Evolutionary conservation across 2,888 invertebrate genomes (phyloP), one percentile per base, ranked within the genome.

Genomic region (Acrocyrtus sp.): DNA sequence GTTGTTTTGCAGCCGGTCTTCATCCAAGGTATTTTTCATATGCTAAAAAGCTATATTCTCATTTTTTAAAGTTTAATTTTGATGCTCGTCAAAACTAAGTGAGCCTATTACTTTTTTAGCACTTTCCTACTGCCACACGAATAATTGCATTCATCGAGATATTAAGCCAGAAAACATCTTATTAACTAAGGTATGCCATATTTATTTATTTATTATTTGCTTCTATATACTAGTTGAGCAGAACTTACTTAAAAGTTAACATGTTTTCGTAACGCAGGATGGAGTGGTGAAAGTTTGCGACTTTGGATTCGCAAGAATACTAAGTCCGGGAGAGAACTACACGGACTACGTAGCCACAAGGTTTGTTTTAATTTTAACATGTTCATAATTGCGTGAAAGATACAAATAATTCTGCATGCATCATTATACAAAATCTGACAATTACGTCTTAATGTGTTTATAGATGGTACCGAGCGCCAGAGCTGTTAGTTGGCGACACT

Each of bases 81-180:
- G n/a, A n/a, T n/a, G n/a, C n/a, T n/a, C n/a, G n/a, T n/a, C n/a
- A n/a, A n/a, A n/a, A n/a, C n/a, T n/a, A n/a, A n/a, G n/a, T n/a
- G n/a, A n/a, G n/a, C n/a, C n/a, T n/a, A n/a, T n/a, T n/a, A 95
- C 96, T 50, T 87, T 99, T 54, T 92, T 95, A 83, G 98, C 97
- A 0, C 92, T 99, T 15, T 92, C 93, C 58, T 99, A 98, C 86
- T 98, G 98, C 85, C 99, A 99, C 86, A 90, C 93, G 70, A 94
- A 98, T 85, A 94, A 96, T 84, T 96, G 96, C 85, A 94, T 72
- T 27, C 66, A 66, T 27, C 22, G 98, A 50, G 98, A 99, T 84
- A 96, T 99, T 47, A 99, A 99, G 84, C 99, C 99, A 0, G 99
- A 99, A 87, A 99, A 99, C 85, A 98, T 99, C 75, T 88, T 99